Evolutionary conservation across 37 sponge, comb jelly and placozoan genomes (phyloP), one percentile per base, ranked within the genome.

Genomic region (Bolinopsis microptera): DNA sequence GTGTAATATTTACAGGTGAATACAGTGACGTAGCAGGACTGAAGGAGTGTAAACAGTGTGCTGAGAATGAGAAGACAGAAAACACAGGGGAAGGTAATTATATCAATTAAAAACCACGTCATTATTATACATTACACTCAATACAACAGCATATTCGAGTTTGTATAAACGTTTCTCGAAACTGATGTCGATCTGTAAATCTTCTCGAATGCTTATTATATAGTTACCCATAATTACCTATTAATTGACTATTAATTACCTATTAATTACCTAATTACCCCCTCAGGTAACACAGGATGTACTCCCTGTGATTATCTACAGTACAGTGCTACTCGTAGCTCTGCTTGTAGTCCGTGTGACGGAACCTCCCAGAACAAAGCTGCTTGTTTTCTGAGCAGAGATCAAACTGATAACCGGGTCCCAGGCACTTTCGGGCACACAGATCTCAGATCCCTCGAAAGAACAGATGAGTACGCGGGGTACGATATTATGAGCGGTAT

Each of bases 301-400:
- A 86, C 41, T 40, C n/a, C 41, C n/a, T 86, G 90, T 38, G 48
- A 86, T 26, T 86, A 86, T 34, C 90, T 86, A 0, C 16, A 86
- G 61, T 86, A 40, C 61, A 40, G 90, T 25, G 39, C 28, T 86
- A 13, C 32, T 3, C 48, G 35, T 8, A 86, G 61, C 8, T 24
- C 0, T 0, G 37, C 32, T 25, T 86, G 90, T 27, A n/a, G 22
- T 18, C n/a, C 40, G 28, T 86, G 90, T 40, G 31, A 8, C 48
- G 32, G 8, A 35, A n/a, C 36, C 28, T 13, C 40, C 27, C 0
- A 40, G 3, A 13, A 23, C 30, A 38, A 40, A 3, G 23, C 27
- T 23, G 0, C n/a, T 3, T 86, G 90, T 39, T 86, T 41, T 22
- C 36, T 16, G 0, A 39, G 28, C 61, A 38, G 31, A 24, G 90